Evolutionary conservation across 2,888 invertebrate genomes (phyloP), one percentile per base, ranked within the genome.

Genomic region (Aphodius granarius): DNA sequence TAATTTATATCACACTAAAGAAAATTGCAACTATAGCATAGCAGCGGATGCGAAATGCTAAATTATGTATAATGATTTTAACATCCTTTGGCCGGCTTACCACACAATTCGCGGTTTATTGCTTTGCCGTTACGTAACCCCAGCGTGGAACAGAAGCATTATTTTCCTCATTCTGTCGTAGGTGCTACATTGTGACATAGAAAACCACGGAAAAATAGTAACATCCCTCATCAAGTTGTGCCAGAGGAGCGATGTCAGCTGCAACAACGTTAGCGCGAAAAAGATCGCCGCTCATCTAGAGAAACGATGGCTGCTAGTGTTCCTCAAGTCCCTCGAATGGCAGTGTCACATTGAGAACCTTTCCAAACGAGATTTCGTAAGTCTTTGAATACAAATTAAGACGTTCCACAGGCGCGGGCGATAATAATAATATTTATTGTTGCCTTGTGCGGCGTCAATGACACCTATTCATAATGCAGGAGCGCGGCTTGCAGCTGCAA

Each of bases 161-260:
- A 22, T 15, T 72, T 74, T 76, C 20, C 19, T 81, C 79, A 80
- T 83, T 79, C 82, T 81, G 80, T 89, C 89, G 21, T 91, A 97
- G 97, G 94, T 94, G 90, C 92, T 97, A 87, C 96, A 97, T 90
- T 92, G 93, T 86, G 96, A 97, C 90, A 96, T 97, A 88, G 95
- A 96, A 91, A 95, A 95, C 88, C 96, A 95, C 90, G 93, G 94
- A 83, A 93, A 94, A 88, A 93, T 94, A 88, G 95, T 95, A 86
- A 91, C 90, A 86, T 93, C 93, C 77, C 92, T 93, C 88, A 93
- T 93, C 87, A 92, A 92, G 87, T 91, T 92, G 86, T 94, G 93
- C 89, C 93, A 90, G 85, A 92, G 84, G 75, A 81, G 79, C 75
- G 83, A 84, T 80, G 82, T 83, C 82, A 85, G 82, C 81, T 83